Evolutionary conservation across 2,113 vertebrate species (phyloP).

Genomic region (Pseudopipra pipra): DNA sequence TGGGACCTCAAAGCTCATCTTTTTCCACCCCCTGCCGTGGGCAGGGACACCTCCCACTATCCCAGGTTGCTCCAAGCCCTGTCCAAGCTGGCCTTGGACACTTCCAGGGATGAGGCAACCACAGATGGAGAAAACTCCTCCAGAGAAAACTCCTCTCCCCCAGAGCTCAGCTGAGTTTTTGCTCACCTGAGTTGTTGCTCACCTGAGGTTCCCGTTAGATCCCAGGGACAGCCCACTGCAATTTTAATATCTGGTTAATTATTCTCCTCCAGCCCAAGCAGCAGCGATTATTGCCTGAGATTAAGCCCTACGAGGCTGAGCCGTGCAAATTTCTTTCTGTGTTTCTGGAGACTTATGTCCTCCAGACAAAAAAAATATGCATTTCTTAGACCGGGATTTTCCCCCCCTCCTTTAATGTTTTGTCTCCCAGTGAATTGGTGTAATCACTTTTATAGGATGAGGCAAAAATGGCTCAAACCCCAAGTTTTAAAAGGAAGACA

Average conservation of each 20-base stretch:
- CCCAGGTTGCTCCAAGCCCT: not conserved
- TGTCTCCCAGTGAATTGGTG: not conserved
- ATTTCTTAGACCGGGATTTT: not conserved
- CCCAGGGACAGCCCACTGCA: not conserved
- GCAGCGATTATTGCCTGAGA: not conserved
- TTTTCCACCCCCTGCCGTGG: not conserved
- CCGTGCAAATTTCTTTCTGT: not conserved
- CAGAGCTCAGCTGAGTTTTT: not conserved
- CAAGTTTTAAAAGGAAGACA: not conserved
- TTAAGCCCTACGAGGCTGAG: not conserved
- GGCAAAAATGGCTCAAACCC: not conserved
- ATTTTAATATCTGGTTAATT: constrained; percentile 18
- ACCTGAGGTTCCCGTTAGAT: not conserved
- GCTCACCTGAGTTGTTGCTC: not conserved
- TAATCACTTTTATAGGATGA: not conserved
- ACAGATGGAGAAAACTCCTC: not conserved
- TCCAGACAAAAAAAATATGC: not conserved
- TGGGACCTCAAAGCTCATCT: not conserved
- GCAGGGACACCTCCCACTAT: not conserved
- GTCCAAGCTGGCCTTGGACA: not conserved
- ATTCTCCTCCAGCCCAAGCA: not conserved
- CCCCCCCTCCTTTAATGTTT: not conserved
- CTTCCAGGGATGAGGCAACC: not conserved
- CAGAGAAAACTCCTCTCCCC: not conserved
- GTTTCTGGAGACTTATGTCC: not conserved